phyloP scores from a whole-genome alignment of 2,888 invertebrate species.

The Pedicia rivosa region DNA sequence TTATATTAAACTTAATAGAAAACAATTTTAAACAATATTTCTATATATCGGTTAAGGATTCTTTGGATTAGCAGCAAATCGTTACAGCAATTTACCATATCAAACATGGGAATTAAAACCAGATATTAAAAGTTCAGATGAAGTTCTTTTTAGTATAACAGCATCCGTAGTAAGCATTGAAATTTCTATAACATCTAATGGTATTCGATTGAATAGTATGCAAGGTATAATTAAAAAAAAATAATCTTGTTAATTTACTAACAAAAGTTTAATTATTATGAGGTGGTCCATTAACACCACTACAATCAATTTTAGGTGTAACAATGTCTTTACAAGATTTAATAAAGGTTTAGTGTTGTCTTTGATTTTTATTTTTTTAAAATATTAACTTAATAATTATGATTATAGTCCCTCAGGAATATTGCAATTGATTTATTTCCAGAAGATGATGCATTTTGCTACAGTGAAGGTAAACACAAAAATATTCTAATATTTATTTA shows the following conservation, averaged over 20 bases:
- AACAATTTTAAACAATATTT: too few relatives aligned
- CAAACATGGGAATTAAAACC: constrained; percentile 77
- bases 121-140: constrained; percentile 32
- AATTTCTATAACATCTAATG: constrained; percentile 32
- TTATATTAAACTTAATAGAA: too few relatives aligned
- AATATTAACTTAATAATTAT: too few relatives aligned
- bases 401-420: too few relatives aligned
- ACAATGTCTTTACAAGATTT: constrained; percentile 21
- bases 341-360: constrained; percentile 29
- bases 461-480: too few relatives aligned
- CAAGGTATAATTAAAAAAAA: constrained; percentile 16
- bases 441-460: constrained; percentile 55
- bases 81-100: constrained; percentile 67
- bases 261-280: too few relatives aligned
- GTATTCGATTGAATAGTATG: constrained; percentile 27
- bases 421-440: constrained; percentile 74
- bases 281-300: constrained; percentile 22
- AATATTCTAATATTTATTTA: constrained; percentile 16
- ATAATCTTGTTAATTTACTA: neutral
- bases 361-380: too few relatives aligned
- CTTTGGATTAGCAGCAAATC: constrained; percentile 55
- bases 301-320: constrained; percentile 26
- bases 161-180: constrained; percentile 40
- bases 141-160: constrained; percentile 33
- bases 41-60: constrained; percentile 39